Evolutionary conservation across 2,797 vertebrate genomes (phyloP), one percentile per base, ranked within the genome.

Genomic region (Tamandua tetradactyla): DNA sequence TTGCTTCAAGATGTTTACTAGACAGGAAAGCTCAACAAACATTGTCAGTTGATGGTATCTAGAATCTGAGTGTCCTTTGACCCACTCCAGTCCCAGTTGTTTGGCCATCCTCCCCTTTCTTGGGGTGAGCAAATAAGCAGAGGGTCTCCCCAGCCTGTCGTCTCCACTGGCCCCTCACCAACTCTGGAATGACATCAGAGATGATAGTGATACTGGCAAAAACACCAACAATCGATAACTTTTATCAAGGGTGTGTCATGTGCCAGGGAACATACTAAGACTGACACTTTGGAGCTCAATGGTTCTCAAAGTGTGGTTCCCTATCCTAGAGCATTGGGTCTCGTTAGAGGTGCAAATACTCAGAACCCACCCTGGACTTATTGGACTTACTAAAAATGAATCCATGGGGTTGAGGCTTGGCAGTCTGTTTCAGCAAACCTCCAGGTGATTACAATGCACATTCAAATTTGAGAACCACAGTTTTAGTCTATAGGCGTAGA

Each of bases 231-330:
- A 27, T 30, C 23, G 42, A 37, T 64, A 25, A 52, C 40, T 64
- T n/a, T 44, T 18, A 30, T 40, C 3, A 23, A 57, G 9, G 57
- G 35, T 1, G 0, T 27, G 7, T 30, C 30, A 1, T 27, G 13
- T 18, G 11, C 71, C 64, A 20, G n/a, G n/a, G 30, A 55, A 23
- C 23, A 44, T 32, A n/a, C 47, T 23, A 59, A 74, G 57, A 5
- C 11, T 12, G 17, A 22, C 30, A 18, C 57, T 72, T 57, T 23
- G 30, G 8, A 80, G 35, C 49, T 94, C 49, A 23, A 22, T 30
- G 27, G 44, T 72, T 83, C 87, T 78, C 40, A 59, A 35, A 71
- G 62, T 47, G n/a, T 47, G 30, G n/a, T 27, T 55, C 18, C 27
- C 40, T 5, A 17, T 37, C 44, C 18, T 9, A 27, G 8, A 47